Percentiles rank a stretch among this genome's conserved stretches.
Conservation (phyloP, 2,113 vertebrate species). For the Neopipo cinnamomea region DNA sequence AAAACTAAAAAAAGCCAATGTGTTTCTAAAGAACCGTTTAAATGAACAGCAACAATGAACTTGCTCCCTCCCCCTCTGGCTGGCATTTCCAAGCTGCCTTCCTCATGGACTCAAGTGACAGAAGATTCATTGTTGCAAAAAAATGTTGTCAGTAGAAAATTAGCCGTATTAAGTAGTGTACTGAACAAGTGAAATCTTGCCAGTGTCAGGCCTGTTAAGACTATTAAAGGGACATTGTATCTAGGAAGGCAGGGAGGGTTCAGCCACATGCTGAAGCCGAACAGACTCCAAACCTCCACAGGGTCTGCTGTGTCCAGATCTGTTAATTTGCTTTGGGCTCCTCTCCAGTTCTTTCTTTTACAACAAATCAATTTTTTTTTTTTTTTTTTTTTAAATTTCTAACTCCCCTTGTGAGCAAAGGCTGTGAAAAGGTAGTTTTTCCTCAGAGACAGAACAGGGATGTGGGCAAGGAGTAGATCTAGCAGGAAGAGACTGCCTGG, state of each 20-base stretch:
- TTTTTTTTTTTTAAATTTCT: neutral
- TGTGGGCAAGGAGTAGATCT: neutral
- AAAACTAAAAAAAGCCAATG: neutral
- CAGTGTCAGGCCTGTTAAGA: constrained; percentile 47
- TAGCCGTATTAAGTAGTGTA: constrained; percentile 52
- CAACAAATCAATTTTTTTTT: neutral
- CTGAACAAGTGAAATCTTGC: constrained; percentile 48
- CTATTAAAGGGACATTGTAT: constrained; percentile 54
- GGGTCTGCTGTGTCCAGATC: constrained; percentile 11
- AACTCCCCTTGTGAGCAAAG: neutral
- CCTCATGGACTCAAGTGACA: constrained; percentile 41
- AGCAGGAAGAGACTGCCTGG: neutral
- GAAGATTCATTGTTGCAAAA: constrained; percentile 62
- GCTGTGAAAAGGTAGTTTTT: neutral
- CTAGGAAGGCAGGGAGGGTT: constrained; percentile 25
- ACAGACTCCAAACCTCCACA: neutral
- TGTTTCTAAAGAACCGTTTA: neutral
- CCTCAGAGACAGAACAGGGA: neutral
- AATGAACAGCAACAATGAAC: neutral
- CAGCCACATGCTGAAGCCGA: constrained; percentile 8
- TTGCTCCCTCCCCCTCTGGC: neutral
- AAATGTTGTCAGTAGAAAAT: constrained; percentile 67
- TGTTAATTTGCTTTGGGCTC: constrained; percentile 52
- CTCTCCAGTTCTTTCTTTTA: constrained; percentile 26
- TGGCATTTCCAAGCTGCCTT: constrained; percentile 43